Conservation (phyloP, 2,888 invertebrate species). For the Drosophila fungiperda region DNA sequence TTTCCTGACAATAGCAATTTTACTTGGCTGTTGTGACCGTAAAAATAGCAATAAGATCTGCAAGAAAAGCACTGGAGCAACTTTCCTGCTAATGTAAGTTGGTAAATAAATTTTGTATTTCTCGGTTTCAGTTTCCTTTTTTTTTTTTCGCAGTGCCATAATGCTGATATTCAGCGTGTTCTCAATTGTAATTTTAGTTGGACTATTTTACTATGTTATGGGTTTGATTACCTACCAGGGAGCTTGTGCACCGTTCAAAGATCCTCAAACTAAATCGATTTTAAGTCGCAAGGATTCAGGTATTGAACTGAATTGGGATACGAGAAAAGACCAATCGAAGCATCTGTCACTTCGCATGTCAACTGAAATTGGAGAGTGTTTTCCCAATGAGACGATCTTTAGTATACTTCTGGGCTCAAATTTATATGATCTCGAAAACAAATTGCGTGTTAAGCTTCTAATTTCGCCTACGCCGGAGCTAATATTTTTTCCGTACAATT, state of each 20-base stretch:
- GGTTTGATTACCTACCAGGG: not conserved
- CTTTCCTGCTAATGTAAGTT: not conserved
- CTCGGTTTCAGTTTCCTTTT: fast-evolving
- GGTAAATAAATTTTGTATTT: not conserved
- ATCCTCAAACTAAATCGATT: not conserved
- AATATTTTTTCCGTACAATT: not conserved
- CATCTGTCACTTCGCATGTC: not conserved
- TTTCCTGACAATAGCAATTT: not conserved
- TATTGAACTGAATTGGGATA: not conserved
- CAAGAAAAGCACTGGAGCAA: not conserved
- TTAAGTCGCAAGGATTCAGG: not conserved
- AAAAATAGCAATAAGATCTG: not conserved
- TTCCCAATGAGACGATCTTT: not conserved
- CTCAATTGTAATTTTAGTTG: conserved; percentile 2
- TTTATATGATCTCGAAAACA: not conserved
- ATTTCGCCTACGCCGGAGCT: not conserved
- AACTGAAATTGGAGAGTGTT: not conserved
- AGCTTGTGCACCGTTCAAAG: not conserved
- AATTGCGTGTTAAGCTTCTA: not conserved
- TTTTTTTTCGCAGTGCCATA: not conserved
- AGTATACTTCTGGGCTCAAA: not conserved
- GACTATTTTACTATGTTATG: not conserved
- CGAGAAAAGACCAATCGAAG: not conserved
- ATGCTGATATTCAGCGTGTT: conserved; percentile 3
- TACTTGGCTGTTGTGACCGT: not conserved